Percentiles rank a stretch among this genome's conserved stretches.
phyloP scores from a whole-genome alignment of 64 coral and sea anemone species.

The Cladopsammia gracilis region DNA sequence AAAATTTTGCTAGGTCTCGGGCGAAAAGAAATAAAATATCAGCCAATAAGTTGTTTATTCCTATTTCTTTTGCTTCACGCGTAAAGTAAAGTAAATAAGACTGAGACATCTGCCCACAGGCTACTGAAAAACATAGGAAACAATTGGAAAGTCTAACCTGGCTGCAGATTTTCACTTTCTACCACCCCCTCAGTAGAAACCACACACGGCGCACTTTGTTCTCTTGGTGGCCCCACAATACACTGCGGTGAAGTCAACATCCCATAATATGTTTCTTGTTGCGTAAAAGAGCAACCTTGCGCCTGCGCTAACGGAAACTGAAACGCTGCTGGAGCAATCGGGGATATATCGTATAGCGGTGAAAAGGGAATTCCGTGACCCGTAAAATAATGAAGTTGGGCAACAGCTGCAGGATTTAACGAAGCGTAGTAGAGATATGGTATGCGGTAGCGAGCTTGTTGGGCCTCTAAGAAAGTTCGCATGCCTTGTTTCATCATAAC shows the following conservation, averaged over 20 bases:
- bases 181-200: background rate
- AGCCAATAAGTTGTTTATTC: no score
- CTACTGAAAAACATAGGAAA: no score
- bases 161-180: background rate
- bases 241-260: constrained; percentile 8
- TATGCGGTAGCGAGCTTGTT: background rate
- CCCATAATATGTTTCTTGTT: constrained; percentile 24
- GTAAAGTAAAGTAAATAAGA: no score
- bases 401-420: background rate
- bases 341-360: constrained; percentile 16
- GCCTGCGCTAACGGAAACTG: constrained; percentile 18
- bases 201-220: background rate
- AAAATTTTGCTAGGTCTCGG: no score
- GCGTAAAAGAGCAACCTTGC: background rate
- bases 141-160: background rate
- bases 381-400: constrained; percentile 25
- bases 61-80: no score
- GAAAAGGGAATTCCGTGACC: constrained; percentile 14
- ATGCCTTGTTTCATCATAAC: constrained; percentile 20
- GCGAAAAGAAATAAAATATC: no score
- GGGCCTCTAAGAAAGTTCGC: constrained; percentile 19
- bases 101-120: no score
- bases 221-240: constrained; percentile 14
- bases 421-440: constrained; percentile 19
- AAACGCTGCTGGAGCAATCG: constrained; percentile 4